Conservation (phyloP, 1,140 invertebrate genomes). For the Bombyx mandarina region DNA sequence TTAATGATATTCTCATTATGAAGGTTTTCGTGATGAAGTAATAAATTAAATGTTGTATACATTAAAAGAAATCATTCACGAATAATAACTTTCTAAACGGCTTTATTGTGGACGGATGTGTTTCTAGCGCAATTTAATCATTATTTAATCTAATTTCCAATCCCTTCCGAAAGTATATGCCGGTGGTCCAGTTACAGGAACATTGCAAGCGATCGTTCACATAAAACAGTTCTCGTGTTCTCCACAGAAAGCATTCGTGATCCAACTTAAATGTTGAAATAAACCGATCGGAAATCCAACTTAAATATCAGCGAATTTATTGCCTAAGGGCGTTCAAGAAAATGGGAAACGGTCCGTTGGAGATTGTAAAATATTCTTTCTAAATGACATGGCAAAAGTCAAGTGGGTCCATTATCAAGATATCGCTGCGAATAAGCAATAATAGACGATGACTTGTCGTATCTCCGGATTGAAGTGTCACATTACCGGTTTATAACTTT, state of each 20-base stretch:
- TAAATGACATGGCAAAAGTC: conserved; percentile 34
- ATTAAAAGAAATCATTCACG: too few relatives aligned
- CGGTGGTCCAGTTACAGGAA: conserved; percentile 23
- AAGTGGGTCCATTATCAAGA: conserved; percentile 27
- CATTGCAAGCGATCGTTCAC: conserved; percentile 39
- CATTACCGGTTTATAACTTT: conserved; percentile 16
- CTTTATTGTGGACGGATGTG: neutral
- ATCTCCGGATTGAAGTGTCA: conserved; percentile 22
- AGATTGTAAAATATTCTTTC: conserved; percentile 22
- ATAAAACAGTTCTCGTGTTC: conserved; percentile 62
- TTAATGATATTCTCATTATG: too few relatives aligned
- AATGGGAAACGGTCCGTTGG: conserved; percentile 1
- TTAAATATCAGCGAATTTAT: conserved; percentile 27
- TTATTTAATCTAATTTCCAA: conserved; percentile 3
- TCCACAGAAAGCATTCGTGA: conserved; percentile 42
- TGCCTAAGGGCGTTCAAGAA: conserved; percentile 3
- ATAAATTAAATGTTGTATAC: too few relatives aligned
- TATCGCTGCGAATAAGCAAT: conserved; percentile 23
- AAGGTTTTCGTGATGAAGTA: too few relatives aligned
- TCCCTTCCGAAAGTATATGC: conserved; percentile 25
- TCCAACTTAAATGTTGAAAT: conserved; percentile 30
- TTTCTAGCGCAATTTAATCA: neutral
- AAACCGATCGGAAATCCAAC: conserved; percentile 29
- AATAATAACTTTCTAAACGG: too few relatives aligned
- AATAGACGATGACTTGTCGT: conserved; percentile 29